Conservation (phyloP, 1,140 invertebrate species). For the Philaenus spumarius region DNA sequence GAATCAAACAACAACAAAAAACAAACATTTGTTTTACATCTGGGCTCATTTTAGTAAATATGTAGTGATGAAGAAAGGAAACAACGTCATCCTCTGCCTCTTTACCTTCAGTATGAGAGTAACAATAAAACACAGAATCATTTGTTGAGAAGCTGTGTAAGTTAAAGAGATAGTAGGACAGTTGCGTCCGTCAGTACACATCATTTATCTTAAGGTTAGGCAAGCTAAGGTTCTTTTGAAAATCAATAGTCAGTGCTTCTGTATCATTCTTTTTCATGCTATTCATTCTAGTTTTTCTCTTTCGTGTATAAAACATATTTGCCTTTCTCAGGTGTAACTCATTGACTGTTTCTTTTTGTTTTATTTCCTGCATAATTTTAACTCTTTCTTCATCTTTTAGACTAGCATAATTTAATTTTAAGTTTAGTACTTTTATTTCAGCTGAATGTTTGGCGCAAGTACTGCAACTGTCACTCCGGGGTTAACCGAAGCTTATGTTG, state of each 20-base stretch:
- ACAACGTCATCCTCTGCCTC: conserved; percentile 20
- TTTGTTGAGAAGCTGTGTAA: conserved; percentile 9
- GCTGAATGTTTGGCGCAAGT: too few species aligned
- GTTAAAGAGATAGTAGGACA: conserved; percentile 20
- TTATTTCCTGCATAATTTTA: neutral
- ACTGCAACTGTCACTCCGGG: too few species aligned
- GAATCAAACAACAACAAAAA: conserved; percentile 23
- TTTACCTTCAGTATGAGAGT: conserved; percentile 18
- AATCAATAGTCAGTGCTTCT: conserved; percentile 14
- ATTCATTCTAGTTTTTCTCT: conserved; percentile 2
- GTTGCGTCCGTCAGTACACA: conserved; percentile 21
- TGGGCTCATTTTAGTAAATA: conserved; percentile 8
- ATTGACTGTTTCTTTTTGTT: neutral
- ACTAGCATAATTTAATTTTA: too few species aligned
- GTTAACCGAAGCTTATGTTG: too few species aligned
- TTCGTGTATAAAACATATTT: conserved; percentile 17
- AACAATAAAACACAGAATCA: conserved; percentile 19
- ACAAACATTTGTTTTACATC: conserved; percentile 11
- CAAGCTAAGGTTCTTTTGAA: conserved; percentile 17
- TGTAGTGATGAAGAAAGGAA: conserved; percentile 18
- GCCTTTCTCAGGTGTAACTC: conserved; percentile 16
- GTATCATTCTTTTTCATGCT: neutral
- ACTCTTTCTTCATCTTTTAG: too few species aligned
- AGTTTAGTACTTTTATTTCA: too few species aligned
- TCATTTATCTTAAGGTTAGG: conserved; percentile 22